phyloP scores from a whole-genome alignment of 1,140 invertebrate species.

The Limonius californicus region DNA sequence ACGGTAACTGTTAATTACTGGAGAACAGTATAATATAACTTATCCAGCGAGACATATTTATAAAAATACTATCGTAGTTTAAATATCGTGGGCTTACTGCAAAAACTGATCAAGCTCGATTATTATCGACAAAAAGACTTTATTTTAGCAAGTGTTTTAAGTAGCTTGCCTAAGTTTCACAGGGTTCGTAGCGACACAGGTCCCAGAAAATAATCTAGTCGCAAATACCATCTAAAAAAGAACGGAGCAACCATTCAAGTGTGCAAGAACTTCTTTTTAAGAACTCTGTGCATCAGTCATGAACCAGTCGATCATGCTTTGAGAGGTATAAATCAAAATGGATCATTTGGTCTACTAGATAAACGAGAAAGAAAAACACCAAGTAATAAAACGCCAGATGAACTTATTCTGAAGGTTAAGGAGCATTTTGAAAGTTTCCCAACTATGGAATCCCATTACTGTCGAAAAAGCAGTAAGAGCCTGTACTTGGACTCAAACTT shows the following conservation, averaged over 20 bases:
- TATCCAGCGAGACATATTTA: too few relatives aligned
- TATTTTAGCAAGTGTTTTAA: not conserved
- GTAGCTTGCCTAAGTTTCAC: not conserved
- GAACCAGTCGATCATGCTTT: not conserved
- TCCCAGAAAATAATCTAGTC: not conserved
- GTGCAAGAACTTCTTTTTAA: not conserved
- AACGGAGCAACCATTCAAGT: not conserved
- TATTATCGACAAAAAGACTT: not conserved
- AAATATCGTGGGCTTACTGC: too few relatives aligned
- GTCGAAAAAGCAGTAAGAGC: not conserved
- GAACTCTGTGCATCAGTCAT: too few relatives aligned
- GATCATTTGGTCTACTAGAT: not conserved
- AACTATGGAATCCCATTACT: not conserved
- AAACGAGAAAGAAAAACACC: not conserved
- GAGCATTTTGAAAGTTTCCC: not conserved
- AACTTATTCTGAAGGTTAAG: not conserved
- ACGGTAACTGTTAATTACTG: too few relatives aligned
- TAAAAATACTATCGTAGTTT: too few relatives aligned
- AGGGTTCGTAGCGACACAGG: not conserved
- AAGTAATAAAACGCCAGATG: not conserved
- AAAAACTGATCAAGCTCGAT: too few relatives aligned
- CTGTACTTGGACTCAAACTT: slow-evolving; percentile 1
- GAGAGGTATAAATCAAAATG: not conserved
- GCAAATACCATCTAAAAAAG: not conserved
- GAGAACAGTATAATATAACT: too few relatives aligned